phyloP scores from a whole-genome alignment of 1,140 invertebrate genomes.

The Cotesia chilonis region DNA sequence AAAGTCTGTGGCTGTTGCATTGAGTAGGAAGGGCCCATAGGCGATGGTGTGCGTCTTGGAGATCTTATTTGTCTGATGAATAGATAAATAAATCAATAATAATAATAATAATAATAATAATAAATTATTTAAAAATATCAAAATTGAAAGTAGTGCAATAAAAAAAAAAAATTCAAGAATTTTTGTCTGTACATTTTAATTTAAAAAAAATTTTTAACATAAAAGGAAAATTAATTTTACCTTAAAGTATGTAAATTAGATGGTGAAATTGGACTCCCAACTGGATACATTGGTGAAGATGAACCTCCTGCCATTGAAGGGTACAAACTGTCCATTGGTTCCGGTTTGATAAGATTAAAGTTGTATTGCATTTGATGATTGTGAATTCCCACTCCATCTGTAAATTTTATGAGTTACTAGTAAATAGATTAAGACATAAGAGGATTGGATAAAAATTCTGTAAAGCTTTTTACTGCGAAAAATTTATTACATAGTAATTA shows the following conservation, averaged over 20 bases:
- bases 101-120: neutral
- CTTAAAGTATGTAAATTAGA: constrained; percentile 38
- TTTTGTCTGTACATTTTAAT: too few species aligned
- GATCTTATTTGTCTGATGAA: constrained; percentile 45
- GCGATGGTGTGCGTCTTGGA: constrained; percentile 49
- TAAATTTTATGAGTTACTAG: constrained; percentile 2
- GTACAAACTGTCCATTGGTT: constrained; percentile 45
- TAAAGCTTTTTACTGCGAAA: too few species aligned
- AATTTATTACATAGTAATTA: too few species aligned
- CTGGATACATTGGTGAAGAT: constrained; percentile 38
- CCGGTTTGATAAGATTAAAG: constrained; percentile 51
- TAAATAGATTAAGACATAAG: neutral
- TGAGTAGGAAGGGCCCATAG: constrained; percentile 43
- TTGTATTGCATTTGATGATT: constrained; percentile 44
- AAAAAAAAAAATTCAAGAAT: too few species aligned
- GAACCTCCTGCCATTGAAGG: constrained; percentile 36
- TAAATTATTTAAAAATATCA: neutral
- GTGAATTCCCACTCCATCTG: constrained; percentile 27
- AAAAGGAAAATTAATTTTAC: neutral
- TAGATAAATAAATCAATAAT: neutral
- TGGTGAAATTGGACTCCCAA: constrained; percentile 31
- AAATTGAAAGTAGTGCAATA: neutral
- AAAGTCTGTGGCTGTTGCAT: constrained; percentile 36
- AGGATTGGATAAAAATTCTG: neutral
- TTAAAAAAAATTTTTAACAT: too few species aligned